These are phyloP conservation scores for Sarcophaga rosellei DNA, from an alignment of 2,888 invertebrate species.

Conservation along the genomic window DNA sequence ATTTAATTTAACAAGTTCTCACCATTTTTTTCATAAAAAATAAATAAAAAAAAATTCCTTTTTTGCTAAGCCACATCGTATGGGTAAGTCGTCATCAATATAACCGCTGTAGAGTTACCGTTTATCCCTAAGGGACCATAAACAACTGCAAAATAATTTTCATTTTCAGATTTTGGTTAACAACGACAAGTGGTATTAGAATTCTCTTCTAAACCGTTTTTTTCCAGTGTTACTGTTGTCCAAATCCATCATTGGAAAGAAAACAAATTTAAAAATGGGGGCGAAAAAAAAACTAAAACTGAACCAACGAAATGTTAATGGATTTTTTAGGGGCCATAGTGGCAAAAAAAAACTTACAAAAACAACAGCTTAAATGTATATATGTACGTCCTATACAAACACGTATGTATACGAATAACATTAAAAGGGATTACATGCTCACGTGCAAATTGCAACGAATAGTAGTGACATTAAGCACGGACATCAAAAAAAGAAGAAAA, in stretches of 20 bases:
- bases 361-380: not conserved
- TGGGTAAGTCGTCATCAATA: not conserved
- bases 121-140: not conserved
- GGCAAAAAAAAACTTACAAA: constrained; percentile 15
- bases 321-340: constrained; percentile 43
- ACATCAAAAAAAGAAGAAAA: constrained; percentile 22
- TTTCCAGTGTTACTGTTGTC: constrained; percentile 23
- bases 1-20: constrained; percentile 10
- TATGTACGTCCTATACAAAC: not conserved
- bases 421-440: constrained; percentile 57
- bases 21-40: not conserved
- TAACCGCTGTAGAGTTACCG: not conserved
- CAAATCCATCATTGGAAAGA: constrained; percentile 28
- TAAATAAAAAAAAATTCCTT: not conserved
- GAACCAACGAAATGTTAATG: constrained; percentile 60
- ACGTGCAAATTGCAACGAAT: constrained; percentile 18
- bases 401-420: not conserved
- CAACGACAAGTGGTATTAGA: constrained; percentile 4
- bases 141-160: not conserved
- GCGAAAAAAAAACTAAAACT: not conserved
- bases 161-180: not conserved
- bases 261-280: not conserved
- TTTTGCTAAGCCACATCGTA: too few relatives aligned
- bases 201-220: constrained; percentile 1
- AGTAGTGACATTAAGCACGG: constrained; percentile 34